phyloP scores from a whole-genome alignment of 2,113 vertebrate genomes.

The Chionis minor region DNA sequence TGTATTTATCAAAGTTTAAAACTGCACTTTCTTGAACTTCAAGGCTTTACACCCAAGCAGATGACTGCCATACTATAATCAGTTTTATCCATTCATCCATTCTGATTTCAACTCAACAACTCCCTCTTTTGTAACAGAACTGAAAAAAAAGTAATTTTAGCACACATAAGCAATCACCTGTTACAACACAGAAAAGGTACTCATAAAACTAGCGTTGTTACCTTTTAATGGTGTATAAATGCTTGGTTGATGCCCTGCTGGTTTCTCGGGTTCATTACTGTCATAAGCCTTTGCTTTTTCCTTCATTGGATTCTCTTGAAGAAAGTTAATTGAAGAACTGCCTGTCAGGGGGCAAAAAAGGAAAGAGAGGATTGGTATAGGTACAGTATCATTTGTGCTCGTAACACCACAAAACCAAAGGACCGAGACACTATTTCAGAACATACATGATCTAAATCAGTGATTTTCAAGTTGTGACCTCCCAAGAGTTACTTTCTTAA shows the following conservation, averaged over 20 bases:
- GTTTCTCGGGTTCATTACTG: neutral
- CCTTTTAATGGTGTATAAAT: neutral
- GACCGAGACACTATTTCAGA: neutral
- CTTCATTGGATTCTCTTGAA: neutral
- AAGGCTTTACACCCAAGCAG: neutral
- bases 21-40: neutral
- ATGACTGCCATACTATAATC: neutral
- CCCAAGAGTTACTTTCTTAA: neutral
- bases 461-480: neutral
- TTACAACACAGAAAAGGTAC: neutral
- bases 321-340: neutral
- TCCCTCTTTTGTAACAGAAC: neutral
- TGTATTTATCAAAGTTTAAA: neutral
- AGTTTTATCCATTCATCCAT: neutral
- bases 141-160: neutral
- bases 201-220: neutral
- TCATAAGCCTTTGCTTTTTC: neutral
- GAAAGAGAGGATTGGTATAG: neutral
- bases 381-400: neutral
- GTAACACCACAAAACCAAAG: neutral
- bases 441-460: neutral
- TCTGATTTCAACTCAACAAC: neutral
- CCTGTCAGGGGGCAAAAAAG: neutral
- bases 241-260: neutral
- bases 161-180: neutral